A percentile compares a stretch with the other conserved stretches of the same genome.
Conservation (phyloP, 1,140 invertebrate genomes). For the Lethrus apterus region DNA sequence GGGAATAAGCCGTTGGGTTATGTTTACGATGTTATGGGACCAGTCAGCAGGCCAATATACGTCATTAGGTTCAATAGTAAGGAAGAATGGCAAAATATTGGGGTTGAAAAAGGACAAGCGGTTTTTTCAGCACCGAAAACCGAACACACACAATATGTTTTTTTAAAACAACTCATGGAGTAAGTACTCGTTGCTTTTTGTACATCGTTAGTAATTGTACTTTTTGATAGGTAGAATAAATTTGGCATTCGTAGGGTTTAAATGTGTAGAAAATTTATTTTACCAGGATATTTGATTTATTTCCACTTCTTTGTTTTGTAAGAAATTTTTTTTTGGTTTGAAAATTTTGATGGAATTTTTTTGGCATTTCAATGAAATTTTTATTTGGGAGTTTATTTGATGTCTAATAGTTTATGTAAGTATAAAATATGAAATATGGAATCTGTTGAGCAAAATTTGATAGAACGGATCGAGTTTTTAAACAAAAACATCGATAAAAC, state of each 20-base stretch:
- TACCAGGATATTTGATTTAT: too few relatives aligned
- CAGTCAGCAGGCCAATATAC: constrained; percentile 41
- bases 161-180: constrained; percentile 35
- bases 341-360: too few relatives aligned
- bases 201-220: not conserved
- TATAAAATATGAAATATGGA: too few relatives aligned
- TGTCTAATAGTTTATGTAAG: too few relatives aligned
- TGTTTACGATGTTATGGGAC: constrained; percentile 87
- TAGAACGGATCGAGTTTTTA: too few relatives aligned
- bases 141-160: constrained; percentile 35
- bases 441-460: too few relatives aligned
- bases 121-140: constrained; percentile 36
- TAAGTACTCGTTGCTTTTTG: constrained; percentile 23
- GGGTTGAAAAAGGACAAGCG: constrained; percentile 27
- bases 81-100: constrained; percentile 26
- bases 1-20: constrained; percentile 68
- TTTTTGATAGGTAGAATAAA: not conserved
- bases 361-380: too few relatives aligned
- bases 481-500: too few relatives aligned
- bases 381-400: too few relatives aligned
- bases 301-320: too few relatives aligned
- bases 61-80: constrained; percentile 31
- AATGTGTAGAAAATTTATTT: too few relatives aligned
- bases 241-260: not conserved
- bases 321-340: too few relatives aligned